These are phyloP conservation scores for Thalassoma bifasciatum DNA, from an alignment of 2,113 vertebrate species.

Conservation along the genomic window DNA sequence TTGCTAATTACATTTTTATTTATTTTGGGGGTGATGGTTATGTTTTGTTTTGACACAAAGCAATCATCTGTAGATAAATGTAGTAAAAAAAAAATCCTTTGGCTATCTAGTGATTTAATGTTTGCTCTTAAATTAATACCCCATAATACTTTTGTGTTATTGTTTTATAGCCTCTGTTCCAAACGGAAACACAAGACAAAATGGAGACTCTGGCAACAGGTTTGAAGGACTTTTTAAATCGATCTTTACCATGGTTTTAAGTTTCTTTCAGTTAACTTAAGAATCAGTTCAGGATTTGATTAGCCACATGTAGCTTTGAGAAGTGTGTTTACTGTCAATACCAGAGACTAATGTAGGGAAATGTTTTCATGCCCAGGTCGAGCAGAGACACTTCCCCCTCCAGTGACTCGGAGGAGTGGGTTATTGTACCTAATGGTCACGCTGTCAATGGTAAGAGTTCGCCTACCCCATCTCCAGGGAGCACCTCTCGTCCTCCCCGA, in stretches of 20 bases:
- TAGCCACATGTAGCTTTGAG: background rate
- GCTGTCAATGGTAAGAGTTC: slow-evolving; percentile 83
- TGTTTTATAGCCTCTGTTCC: slow-evolving; percentile 79
- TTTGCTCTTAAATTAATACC: background rate
- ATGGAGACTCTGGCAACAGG: slow-evolving; percentile 78
- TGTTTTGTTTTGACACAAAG: background rate
- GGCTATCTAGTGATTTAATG: background rate
- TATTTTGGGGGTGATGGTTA: too few relatives aligned
- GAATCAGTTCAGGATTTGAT: background rate
- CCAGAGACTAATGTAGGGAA: background rate
- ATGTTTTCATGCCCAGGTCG: slow-evolving; percentile 71
- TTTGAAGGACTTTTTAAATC: slow-evolving; percentile 34
- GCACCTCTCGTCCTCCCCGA: slow-evolving; percentile 85
- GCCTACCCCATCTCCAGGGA: slow-evolving; percentile 87
- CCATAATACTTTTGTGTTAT: slow-evolving; percentile 5
- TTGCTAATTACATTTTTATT: too few relatives aligned
- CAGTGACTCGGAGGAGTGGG: slow-evolving; percentile 87
- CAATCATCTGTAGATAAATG: background rate
- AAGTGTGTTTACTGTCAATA: background rate
- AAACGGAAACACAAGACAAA: slow-evolving; percentile 84
- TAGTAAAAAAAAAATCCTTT: too few relatives aligned
- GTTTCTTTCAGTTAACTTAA: too few relatives aligned
- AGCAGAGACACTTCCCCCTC: slow-evolving; percentile 84
- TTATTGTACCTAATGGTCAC: slow-evolving; percentile 80
- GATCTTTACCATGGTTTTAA: background rate